Percentiles rank a stretch among this genome's conserved stretches.
Evolutionary conservation across 2,797 vertebrate genomes (phyloP).

Genomic region (Enoplosus armatus): DNA sequence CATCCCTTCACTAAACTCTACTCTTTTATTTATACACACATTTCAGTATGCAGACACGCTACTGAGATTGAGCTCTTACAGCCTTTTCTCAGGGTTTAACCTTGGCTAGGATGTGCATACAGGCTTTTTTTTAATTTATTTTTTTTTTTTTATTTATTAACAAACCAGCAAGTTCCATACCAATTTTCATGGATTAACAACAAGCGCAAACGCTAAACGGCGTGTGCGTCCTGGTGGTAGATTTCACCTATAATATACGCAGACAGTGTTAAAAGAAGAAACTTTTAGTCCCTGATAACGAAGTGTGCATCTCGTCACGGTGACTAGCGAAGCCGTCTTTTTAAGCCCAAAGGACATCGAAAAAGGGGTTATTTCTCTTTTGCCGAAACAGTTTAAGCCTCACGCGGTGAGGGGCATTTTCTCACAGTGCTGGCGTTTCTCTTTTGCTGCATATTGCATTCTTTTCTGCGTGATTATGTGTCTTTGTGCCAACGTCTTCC

Average conservation of each 20-base stretch:
- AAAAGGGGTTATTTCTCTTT: slow-evolving; percentile 19
- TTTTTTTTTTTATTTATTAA: slow-evolving; percentile 55
- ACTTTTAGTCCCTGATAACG: slow-evolving; percentile 40
- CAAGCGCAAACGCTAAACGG: slow-evolving; percentile 55
- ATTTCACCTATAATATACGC: slow-evolving; percentile 71
- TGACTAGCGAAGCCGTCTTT: neutral
- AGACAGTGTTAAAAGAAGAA: slow-evolving; percentile 32
- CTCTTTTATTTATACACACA: slow-evolving; percentile 65
- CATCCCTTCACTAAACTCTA: slow-evolving; percentile 71
- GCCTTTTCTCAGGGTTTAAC: slow-evolving; percentile 63
- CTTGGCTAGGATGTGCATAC: slow-evolving; percentile 36
- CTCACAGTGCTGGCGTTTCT: neutral
- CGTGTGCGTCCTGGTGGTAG: slow-evolving; percentile 44
- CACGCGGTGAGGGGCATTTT: slow-evolving; percentile 2
- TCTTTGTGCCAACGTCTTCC: slow-evolving; percentile 2
- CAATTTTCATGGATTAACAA: slow-evolving; percentile 78
- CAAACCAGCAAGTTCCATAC: slow-evolving; percentile 66
- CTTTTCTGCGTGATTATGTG: slow-evolving; percentile 18
- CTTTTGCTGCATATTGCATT: slow-evolving; percentile 38
- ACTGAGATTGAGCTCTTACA: slow-evolving; percentile 51
- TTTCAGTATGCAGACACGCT: slow-evolving; percentile 48
- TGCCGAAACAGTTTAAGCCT: slow-evolving; percentile 33
- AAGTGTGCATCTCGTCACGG: neutral
- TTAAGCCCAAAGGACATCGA: slow-evolving; percentile 14
- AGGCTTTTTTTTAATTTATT: slow-evolving; percentile 28